Conservation (phyloP, 1,140 invertebrate genomes). For the Ganaspis sp. region DNA sequence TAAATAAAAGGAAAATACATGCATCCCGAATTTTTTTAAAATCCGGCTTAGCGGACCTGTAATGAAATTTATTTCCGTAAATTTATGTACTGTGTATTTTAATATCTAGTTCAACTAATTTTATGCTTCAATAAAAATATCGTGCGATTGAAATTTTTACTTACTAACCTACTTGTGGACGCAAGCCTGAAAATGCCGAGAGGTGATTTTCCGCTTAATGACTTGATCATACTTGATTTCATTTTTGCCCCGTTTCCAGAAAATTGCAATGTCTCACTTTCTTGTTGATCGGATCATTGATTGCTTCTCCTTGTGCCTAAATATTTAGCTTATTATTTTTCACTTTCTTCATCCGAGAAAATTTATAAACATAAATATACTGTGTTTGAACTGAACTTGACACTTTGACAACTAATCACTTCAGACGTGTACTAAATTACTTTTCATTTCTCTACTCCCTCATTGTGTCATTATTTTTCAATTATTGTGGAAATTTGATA, state of each 20-base stretch:
- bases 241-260: background rate
- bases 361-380: background rate
- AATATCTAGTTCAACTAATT: background rate
- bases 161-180: conserved; percentile 7
- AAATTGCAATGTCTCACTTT: background rate
- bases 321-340: background rate
- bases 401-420: background rate
- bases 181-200: background rate
- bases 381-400: background rate
- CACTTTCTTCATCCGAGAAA: background rate
- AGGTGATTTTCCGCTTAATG: background rate
- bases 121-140: background rate
- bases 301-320: background rate
- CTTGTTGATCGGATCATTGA: background rate
- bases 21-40: too few relatives aligned
- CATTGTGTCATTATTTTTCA: too few relatives aligned
- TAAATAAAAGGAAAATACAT: too few relatives aligned
- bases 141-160: background rate
- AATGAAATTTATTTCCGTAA: too few relatives aligned
- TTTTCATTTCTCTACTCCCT: too few relatives aligned
- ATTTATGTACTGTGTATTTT: background rate
- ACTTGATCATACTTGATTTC: background rate
- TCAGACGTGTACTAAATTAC: background rate
- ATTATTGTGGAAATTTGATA: too few relatives aligned
- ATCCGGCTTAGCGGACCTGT: too few relatives aligned